These are phyloP conservation scores for Cylloceria caligata DNA, from an alignment of 2,888 invertebrate species.

Conservation along the genomic window DNA sequence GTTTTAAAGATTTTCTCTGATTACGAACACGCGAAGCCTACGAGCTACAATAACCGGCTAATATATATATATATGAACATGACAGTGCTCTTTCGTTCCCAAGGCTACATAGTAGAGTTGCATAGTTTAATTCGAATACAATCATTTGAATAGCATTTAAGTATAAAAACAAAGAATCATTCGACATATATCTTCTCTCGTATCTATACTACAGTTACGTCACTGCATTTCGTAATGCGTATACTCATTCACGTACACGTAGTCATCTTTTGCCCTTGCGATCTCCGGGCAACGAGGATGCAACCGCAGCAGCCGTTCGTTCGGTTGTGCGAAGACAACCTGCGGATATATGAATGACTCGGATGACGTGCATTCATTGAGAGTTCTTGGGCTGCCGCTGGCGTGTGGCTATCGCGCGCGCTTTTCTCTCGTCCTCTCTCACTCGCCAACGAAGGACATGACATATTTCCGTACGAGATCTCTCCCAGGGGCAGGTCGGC, in stretches of 20 bases:
- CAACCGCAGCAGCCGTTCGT: conserved; percentile 53
- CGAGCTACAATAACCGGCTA: too few relatives aligned
- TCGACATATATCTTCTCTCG: not conserved
- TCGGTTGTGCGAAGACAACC: conserved; percentile 77
- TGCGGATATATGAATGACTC: conserved; percentile 83
- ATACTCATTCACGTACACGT: conserved; percentile 65
- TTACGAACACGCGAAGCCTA: too few relatives aligned
- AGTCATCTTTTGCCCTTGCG: conserved; percentile 61
- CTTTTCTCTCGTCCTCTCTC: conserved; percentile 60
- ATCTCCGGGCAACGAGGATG: conserved; percentile 32
- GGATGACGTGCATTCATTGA: conserved; percentile 82
- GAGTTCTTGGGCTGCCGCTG: conserved; percentile 72
- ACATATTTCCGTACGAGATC: conserved; percentile 76
- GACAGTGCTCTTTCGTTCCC: not conserved
- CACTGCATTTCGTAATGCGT: conserved; percentile 52
- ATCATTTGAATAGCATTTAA: not conserved
- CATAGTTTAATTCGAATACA: not conserved
- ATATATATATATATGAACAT: not conserved
- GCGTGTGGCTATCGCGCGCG: conserved; percentile 49
- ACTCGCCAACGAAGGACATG: conserved; percentile 80
- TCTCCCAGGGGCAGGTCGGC: conserved; percentile 48
- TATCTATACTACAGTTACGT: not conserved
- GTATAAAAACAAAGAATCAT: not conserved
- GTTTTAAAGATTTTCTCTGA: too few relatives aligned
- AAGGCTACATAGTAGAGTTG: not conserved